Base-by-base conservation (phyloP, 2,797 vertebrate genomes). In the Alosa sapidissima region DNA sequence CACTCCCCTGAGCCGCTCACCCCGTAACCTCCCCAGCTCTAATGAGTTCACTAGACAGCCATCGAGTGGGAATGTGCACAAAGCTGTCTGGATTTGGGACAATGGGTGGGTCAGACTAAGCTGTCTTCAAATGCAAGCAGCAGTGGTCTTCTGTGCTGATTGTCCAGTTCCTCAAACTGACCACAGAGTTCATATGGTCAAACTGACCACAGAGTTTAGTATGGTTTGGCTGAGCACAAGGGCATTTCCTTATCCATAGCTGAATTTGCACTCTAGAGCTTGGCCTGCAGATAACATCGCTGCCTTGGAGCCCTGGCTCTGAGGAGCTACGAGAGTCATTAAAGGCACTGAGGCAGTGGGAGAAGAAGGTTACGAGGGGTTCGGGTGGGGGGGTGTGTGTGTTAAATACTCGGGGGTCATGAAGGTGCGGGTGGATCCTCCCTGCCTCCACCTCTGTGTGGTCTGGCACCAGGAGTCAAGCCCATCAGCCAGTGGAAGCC, bases 271-370 rank as follows among this genome's bases (percentile, higher is more conserved):
- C 5, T 1, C 41, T 78, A 21, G 36, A 78, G 41, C 19, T 78
- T 7, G 19, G 41, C 36, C 72, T 13, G 3, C n/a, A 49, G 81
- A 85, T 83, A 88, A 48, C 49, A 81, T 82, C 58, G 13, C 68
- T 19, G 68, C 36, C 14, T 75, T 19, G 13, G 28, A 28, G 24
- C 24, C 6, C 14, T 28, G 60, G 28, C 68, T 6, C 68, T 16
- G 33, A 75, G 68, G 33, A 75, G 45, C 41, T 41, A 75, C 13
- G 68, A 75, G 68, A 41, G 68, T 75, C 68, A 16, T 75, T 84
- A 82, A 85, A 87, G 62, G 82, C 24, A 49, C 24, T 16, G 47
- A 48, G 75, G 52, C 54, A 41, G 68, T 51, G 49, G 36, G 83
- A 16, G 75, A 88, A 75, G 60, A 85, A 33, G 36, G 33, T 19